These are phyloP conservation scores for Leptinotarsa juncta DNA, from an alignment of 2,888 invertebrate genomes.

Conservation along the genomic window DNA sequence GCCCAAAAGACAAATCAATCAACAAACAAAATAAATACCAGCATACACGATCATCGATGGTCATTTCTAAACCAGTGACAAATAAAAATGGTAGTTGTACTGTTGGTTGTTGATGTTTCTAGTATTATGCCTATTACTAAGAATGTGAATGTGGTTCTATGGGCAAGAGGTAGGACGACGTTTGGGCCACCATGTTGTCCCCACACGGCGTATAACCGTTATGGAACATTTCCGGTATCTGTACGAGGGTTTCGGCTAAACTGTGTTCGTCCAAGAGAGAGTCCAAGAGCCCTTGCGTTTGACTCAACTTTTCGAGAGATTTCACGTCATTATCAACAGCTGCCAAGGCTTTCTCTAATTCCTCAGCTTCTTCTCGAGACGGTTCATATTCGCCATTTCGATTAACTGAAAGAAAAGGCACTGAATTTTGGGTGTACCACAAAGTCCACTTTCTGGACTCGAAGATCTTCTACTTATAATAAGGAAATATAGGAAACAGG, in stretches of 20 bases:
- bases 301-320: slow-evolving; percentile 76
- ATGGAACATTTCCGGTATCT: slow-evolving; percentile 63
- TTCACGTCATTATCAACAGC: slow-evolving; percentile 81
- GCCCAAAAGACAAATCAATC: neutral
- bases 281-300: slow-evolving; percentile 71
- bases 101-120: slow-evolving; percentile 15
- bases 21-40: slow-evolving; percentile 1
- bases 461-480: no score
- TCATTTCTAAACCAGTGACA: neutral
- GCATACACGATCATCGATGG: neutral
- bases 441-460: no score
- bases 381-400: slow-evolving; percentile 79
- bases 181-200: slow-evolving; percentile 60
- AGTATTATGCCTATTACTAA: slow-evolving; percentile 44
- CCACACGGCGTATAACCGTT: slow-evolving; percentile 65
- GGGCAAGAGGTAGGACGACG: slow-evolving; percentile 57
- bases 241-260: slow-evolving; percentile 65
- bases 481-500: no score
- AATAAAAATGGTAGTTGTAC: slow-evolving; percentile 13
- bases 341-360: slow-evolving; percentile 86
- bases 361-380: slow-evolving; percentile 86
- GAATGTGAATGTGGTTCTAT: slow-evolving; percentile 60
- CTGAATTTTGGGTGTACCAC: no score
- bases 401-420: slow-evolving; percentile 66
- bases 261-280: slow-evolving; percentile 74